These are phyloP conservation scores for Akabosia matsudoensis DNA, from an alignment of 1,140 invertebrate genomes.

Conservation along the genomic window DNA sequence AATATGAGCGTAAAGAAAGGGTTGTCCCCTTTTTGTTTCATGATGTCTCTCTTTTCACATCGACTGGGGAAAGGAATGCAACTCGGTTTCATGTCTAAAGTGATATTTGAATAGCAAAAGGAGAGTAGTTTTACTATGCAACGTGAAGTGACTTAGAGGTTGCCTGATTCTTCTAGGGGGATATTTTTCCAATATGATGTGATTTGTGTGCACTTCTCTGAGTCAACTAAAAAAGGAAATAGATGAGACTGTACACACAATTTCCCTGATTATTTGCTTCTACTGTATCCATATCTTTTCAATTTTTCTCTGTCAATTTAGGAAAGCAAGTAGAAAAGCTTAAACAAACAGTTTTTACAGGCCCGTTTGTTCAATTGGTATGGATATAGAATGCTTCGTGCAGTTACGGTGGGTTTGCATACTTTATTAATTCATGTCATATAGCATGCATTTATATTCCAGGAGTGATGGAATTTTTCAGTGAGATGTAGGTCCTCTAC, in stretches of 20 bases:
- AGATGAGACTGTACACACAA: conserved; percentile 7
- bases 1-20: background rate
- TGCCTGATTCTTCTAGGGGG: background rate
- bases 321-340: no score
- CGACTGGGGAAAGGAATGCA: background rate
- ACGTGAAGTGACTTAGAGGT: background rate
- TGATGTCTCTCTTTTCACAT: background rate
- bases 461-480: no score
- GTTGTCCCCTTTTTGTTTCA: background rate
- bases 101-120: background rate
- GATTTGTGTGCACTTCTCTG: conserved; percentile 19
- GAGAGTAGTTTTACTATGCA: no score
- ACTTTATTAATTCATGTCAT: no score
- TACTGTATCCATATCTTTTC: conserved; percentile 5
- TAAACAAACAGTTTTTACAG: no score
- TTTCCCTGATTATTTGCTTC: background rate
- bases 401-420: no score
- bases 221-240: conserved; percentile 11
- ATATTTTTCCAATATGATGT: background rate
- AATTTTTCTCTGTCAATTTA: background rate
- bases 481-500: no score
- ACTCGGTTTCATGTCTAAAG: background rate
- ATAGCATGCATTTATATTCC: no score
- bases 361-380: no score
- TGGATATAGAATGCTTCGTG: no score